A percentile compares a stretch with the other conserved stretches of the same genome.
phyloP scores from a whole-genome alignment of 2,113 vertebrate genomes.

The Corvus moneduloides region DNA sequence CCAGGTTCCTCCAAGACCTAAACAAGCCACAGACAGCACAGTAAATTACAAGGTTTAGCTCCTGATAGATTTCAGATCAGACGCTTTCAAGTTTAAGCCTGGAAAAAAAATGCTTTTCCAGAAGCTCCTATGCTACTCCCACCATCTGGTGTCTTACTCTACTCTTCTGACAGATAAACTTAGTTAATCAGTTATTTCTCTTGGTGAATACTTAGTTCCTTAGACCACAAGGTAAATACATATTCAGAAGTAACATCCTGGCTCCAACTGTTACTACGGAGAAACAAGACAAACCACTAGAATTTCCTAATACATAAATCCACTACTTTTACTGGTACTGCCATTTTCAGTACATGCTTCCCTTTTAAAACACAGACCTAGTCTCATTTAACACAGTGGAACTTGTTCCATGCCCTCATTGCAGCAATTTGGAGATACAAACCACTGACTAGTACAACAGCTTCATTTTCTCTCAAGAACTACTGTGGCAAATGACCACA shows the following conservation, averaged over 20 bases:
- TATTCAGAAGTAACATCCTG: neutral
- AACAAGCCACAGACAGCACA: neutral
- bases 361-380: neutral
- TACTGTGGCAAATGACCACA: neutral
- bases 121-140: neutral
- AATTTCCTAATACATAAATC: neutral
- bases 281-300: neutral
- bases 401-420: neutral
- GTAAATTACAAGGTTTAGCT: neutral
- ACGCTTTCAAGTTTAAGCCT: neutral
- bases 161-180: neutral
- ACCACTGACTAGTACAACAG: neutral
- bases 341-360: neutral
- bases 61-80: neutral
- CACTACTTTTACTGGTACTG: neutral
- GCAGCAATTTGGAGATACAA: neutral
- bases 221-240: neutral
- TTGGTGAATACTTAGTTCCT: neutral
- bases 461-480: neutral
- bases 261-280: neutral
- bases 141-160: neutral
- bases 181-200: neutral
- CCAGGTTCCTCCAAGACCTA: neutral
- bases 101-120: neutral
- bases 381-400: neutral